These are phyloP conservation scores for Anabas testudineus DNA, from an alignment of 2,797 vertebrate genomes.

Conservation along the genomic window DNA sequence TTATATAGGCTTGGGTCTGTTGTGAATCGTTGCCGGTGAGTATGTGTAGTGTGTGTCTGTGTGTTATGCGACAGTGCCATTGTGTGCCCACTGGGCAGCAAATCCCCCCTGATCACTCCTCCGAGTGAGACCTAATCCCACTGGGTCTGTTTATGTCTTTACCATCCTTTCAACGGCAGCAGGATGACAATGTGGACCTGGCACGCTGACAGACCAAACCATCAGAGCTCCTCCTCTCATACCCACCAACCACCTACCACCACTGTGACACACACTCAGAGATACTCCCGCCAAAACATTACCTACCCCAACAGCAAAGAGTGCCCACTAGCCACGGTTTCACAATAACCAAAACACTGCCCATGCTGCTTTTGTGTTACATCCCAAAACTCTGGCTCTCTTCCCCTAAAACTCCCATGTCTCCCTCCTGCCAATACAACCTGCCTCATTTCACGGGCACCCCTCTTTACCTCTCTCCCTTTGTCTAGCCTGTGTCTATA, in stretches of 20 bases:
- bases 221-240: slow-evolving; percentile 49
- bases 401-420: slow-evolving; percentile 27
- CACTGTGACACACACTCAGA: slow-evolving; percentile 36
- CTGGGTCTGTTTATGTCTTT: slow-evolving; percentile 83
- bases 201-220: slow-evolving; percentile 72
- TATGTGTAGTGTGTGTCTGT: slow-evolving; percentile 71
- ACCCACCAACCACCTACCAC: slow-evolving; percentile 21
- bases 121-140: slow-evolving; percentile 81
- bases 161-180: slow-evolving; percentile 68
- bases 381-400: slow-evolving; percentile 40
- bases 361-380: slow-evolving; percentile 20
- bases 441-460: slow-evolving; percentile 22
- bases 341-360: slow-evolving; percentile 47
- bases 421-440: slow-evolving; percentile 27
- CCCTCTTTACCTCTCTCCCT: not conserved
- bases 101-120: slow-evolving; percentile 85
- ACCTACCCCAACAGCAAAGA: slow-evolving; percentile 28
- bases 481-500: slow-evolving; percentile 60
- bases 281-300: slow-evolving; percentile 64
- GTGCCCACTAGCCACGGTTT: slow-evolving; percentile 53
- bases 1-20: slow-evolving; percentile 76
- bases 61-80: slow-evolving; percentile 75
- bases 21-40: slow-evolving; percentile 76
- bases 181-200: slow-evolving; percentile 79
- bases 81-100: slow-evolving; percentile 78